Evolutionary conservation across 64 coral and sea anemone genomes (phyloP).

Genomic region (Anthopleura sola): DNA sequence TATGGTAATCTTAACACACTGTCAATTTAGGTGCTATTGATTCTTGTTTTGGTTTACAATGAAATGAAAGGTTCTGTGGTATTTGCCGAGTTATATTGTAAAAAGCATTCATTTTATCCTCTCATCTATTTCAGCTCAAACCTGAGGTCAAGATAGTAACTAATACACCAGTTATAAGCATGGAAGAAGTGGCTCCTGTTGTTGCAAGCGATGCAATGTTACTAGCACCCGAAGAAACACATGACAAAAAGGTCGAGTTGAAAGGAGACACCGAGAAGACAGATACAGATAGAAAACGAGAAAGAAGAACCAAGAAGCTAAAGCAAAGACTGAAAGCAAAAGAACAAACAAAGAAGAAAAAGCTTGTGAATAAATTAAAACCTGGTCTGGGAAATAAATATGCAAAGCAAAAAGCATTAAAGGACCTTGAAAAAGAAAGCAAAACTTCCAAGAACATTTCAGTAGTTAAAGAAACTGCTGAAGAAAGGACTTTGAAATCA

Average conservation of each 20-base stretch:
- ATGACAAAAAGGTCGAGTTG: slow-evolving; percentile 81
- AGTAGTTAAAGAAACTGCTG: slow-evolving; percentile 48
- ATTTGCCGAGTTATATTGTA: background rate
- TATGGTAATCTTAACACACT: too few relatives aligned
- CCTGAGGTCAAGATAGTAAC: slow-evolving; percentile 82
- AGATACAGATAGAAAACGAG: slow-evolving; percentile 76
- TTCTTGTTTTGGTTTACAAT: background rate
- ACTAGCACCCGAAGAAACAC: slow-evolving; percentile 88
- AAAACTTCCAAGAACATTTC: slow-evolving; percentile 69
- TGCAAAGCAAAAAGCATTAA: slow-evolving; percentile 78
- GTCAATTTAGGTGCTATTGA: too few relatives aligned
- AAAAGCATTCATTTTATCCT: background rate
- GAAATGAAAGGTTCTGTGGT: too few relatives aligned
- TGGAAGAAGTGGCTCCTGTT: slow-evolving; percentile 89
- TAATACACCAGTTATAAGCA: slow-evolving; percentile 66
- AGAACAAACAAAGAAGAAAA: slow-evolving; percentile 63
- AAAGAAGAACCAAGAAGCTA: slow-evolving; percentile 75
- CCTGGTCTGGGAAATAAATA: slow-evolving; percentile 90
- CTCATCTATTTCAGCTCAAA: slow-evolving; percentile 87
- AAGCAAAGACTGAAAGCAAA: slow-evolving; percentile 67
- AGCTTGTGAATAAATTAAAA: slow-evolving; percentile 76
- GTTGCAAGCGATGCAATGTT: slow-evolving; percentile 87
- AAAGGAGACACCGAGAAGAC: slow-evolving; percentile 83
- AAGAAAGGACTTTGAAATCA: slow-evolving; percentile 50
- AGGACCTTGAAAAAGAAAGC: slow-evolving; percentile 55